Evolutionary conservation across 2,797 vertebrate genomes (phyloP), one percentile per base, ranked within the genome.

Genomic region (Aldrovandia affinis): DNA sequence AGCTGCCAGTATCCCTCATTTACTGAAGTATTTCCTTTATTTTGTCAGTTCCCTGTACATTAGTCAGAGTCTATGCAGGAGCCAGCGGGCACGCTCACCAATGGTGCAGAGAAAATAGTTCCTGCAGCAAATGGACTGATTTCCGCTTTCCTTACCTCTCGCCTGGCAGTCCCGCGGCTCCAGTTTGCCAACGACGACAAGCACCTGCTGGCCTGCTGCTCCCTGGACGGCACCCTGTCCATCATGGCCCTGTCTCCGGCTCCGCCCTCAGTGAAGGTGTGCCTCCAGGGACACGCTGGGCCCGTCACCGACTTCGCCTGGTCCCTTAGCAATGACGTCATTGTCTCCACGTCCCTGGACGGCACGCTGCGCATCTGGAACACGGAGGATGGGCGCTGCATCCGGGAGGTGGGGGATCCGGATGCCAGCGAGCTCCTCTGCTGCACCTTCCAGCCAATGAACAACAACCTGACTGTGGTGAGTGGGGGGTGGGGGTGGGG

Each of bases 401-500:
- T 98, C 90, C 95, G 98, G 50, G 96, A 97, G 81, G 97, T 99
- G 86, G 90, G 94, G 3, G 98, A 99, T 88, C 97, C 97, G 0
- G 97, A 99, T 6, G 94, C 96, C 10, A 97, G 97, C 0, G 96
- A 97, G 86, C 92, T 98, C 86, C 96, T 98, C 18, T 99, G 97
- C 94, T 98, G 98, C 86, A 97, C 96, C 42, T 99, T 99, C 91
- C 98, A 99, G 92, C 97, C 97, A 0, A 97, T 98, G 95, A 99
- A 99, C 89, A 99, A 98, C 92, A 98, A 98, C 92, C 97, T 99
- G 6, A 98, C 97, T 1, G 97, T 99, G 96, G 97, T 99, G 88
- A 96, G 96, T 93, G 18, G n/a, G n/a, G n/a, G n/a, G n/a, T n/a
- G n/a, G n/a, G n/a, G n/a, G n/a, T n/a, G n/a, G 12, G 14, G 1